Evolutionary conservation across 2,797 vertebrate species (phyloP).

Genomic region (Urocyon cinereoargenteus): DNA sequence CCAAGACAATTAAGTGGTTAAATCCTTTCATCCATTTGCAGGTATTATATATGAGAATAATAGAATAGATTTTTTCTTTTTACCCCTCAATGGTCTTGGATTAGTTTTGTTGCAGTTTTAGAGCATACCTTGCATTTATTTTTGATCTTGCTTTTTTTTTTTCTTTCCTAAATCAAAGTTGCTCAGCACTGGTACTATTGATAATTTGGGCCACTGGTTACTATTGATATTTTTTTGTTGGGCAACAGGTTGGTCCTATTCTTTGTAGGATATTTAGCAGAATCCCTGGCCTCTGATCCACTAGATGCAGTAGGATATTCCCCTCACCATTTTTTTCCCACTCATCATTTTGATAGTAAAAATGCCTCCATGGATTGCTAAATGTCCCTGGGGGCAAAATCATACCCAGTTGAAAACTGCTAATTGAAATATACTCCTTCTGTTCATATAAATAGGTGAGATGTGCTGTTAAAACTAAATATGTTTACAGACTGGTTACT

Average conservation of each 20-base stretch:
- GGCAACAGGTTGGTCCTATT: accelerated
- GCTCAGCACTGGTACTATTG: background rate
- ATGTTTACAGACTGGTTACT: background rate
- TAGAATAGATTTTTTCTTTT: background rate
- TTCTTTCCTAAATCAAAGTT: background rate
- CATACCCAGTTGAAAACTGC: background rate
- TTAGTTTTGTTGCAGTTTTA: constrained; percentile 36
- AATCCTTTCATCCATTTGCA: background rate
- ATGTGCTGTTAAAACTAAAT: background rate
- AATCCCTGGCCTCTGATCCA: background rate
- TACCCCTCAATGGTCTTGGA: background rate
- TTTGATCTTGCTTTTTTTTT: background rate
- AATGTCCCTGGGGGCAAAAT: background rate
- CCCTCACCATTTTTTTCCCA: background rate
- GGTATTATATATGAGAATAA: background rate
- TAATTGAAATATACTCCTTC: background rate
- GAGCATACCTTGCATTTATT: background rate
- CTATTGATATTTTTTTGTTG: background rate
- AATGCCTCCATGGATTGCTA: background rate
- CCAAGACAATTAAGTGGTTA: background rate
- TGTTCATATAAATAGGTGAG: background rate
- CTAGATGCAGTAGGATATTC: background rate
- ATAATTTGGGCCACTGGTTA: background rate
- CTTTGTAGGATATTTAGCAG: background rate
- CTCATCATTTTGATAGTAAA: background rate